phyloP scores from a whole-genome alignment of 2,797 vertebrate species.

The Muscicapa comitata region DNA sequence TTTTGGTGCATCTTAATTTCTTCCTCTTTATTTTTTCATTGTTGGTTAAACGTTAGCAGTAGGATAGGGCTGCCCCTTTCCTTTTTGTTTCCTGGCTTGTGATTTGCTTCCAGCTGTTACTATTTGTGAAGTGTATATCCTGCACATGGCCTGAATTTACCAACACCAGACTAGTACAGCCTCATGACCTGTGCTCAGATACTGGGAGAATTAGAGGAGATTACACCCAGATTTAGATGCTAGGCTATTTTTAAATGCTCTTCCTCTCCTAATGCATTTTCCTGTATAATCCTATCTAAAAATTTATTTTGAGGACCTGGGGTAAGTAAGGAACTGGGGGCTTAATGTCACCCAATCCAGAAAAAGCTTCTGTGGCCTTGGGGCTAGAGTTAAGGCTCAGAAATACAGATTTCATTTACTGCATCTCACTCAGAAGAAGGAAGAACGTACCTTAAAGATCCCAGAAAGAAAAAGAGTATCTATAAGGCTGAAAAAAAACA shows the following conservation, averaged over 20 bases:
- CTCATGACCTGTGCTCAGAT: background rate
- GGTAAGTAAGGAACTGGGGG: background rate
- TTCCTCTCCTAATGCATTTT: conserved; percentile 9
- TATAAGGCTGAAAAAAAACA: background rate
- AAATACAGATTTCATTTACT: background rate
- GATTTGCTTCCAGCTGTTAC: background rate
- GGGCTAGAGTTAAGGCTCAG: background rate
- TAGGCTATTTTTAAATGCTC: conserved; percentile 22
- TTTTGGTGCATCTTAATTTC: background rate
- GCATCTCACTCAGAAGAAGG: background rate
- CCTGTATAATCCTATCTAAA: conserved; percentile 24
- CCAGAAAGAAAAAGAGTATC: background rate
- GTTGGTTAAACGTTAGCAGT: background rate
- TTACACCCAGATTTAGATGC: background rate
- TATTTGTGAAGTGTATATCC: background rate
- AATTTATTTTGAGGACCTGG: background rate
- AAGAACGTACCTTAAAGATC: background rate
- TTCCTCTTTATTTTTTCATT: background rate
- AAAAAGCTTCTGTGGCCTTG: background rate
- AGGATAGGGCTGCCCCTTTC: background rate
- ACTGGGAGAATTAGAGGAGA: background rate
- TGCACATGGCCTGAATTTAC: background rate
- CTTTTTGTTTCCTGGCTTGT: background rate
- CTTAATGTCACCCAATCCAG: background rate
- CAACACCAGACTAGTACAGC: background rate